These are phyloP conservation scores for Pampus argenteus DNA, from an alignment of 2,797 vertebrate species.

Conservation along the genomic window DNA sequence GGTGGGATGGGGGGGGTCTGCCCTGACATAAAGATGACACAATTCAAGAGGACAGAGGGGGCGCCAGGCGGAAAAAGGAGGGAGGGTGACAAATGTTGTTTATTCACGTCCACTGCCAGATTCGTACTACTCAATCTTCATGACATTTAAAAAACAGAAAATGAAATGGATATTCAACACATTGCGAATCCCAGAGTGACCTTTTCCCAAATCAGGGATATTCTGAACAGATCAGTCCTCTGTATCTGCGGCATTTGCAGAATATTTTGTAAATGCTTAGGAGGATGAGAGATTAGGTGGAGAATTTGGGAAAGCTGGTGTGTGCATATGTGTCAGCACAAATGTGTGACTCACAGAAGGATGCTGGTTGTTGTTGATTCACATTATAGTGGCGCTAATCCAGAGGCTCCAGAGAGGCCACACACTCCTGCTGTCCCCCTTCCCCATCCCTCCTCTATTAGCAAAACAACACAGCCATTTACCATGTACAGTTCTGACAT, in stretches of 20 bases:
- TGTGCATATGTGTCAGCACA: constrained; percentile 57
- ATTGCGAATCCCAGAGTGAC: constrained; percentile 74
- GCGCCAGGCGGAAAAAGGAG: constrained; percentile 68
- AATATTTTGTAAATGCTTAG: constrained; percentile 62
- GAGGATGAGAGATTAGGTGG: constrained; percentile 66
- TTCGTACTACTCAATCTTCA: constrained; percentile 81
- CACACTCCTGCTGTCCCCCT: constrained; percentile 62
- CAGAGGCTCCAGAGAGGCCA: constrained; percentile 72
- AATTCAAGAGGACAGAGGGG: constrained; percentile 81
- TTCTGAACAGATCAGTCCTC: constrained; percentile 65
- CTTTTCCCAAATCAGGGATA: constrained; percentile 79
- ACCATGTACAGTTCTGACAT: background rate
- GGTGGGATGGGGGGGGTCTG: constrained; percentile 72
- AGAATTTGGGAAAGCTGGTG: constrained; percentile 60
- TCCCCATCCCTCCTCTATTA: constrained; percentile 53
- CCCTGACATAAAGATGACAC: constrained; percentile 85
- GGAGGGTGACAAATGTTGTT: constrained; percentile 79
- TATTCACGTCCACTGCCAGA: constrained; percentile 78
- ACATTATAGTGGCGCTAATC: constrained; percentile 75
- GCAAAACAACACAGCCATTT: constrained; percentile 59
- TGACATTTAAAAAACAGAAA: constrained; percentile 84
- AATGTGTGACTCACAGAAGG: constrained; percentile 72
- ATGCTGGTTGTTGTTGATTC: constrained; percentile 76
- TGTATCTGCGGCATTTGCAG: constrained; percentile 60
- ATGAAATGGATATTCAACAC: constrained; percentile 74